A percentile compares a stretch with the other conserved stretches of the same genome.
Conservation (phyloP, 2,113 vertebrate genomes). For the Mellivora capensis region DNA sequence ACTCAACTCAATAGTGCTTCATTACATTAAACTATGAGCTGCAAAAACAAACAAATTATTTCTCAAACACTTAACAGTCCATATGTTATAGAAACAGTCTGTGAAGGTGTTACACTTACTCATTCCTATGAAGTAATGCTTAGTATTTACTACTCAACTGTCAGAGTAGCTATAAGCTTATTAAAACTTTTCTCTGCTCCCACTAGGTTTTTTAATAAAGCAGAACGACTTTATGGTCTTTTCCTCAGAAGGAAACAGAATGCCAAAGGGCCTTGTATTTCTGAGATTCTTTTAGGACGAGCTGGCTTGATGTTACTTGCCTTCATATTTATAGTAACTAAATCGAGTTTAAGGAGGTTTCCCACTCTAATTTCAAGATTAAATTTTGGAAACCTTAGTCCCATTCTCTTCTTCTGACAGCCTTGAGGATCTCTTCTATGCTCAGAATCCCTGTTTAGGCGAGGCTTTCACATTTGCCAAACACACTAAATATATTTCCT, state of each 20-base stretch:
- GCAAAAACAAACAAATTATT: slow-evolving; percentile 76
- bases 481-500: neutral
- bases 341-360: neutral
- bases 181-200: slow-evolving; percentile 15
- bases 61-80: slow-evolving; percentile 73
- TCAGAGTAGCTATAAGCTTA: slow-evolving; percentile 27
- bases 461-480: neutral
- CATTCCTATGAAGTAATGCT: slow-evolving; percentile 61
- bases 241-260: neutral
- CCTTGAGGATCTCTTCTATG: too few species aligned
- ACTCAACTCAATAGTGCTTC: slow-evolving; percentile 70
- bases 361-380: neutral
- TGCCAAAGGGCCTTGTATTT: neutral
- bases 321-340: neutral
- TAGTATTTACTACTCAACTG: slow-evolving; percentile 51
- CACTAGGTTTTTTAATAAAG: neutral
- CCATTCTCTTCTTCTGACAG: neutral
- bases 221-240: slow-evolving; percentile 27
- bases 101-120: slow-evolving; percentile 62
- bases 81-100: slow-evolving; percentile 65
- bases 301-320: neutral
- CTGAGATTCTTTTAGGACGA: neutral
- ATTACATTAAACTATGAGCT: slow-evolving; percentile 69
- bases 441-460: neutral
- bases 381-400: neutral